Evolutionary conservation across 2,113 vertebrate genomes (phyloP), one percentile per base, ranked within the genome.

Genomic region (pig (Sus scrofa)): DNA sequence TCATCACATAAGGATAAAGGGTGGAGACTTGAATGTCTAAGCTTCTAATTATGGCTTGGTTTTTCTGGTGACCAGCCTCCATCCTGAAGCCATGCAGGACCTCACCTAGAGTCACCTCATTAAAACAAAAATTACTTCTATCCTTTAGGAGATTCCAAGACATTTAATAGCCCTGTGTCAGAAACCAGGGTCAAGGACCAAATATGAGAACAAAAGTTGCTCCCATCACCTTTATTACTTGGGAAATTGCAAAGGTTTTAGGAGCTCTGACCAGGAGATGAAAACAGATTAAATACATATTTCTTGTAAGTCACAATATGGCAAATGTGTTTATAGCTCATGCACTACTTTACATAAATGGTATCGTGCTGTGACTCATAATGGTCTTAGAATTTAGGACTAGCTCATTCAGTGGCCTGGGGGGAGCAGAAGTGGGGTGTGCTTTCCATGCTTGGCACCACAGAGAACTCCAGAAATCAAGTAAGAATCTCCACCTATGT

Each of bases 131-230:
- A 37, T 84, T 3, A 7, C 12, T 34, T 3, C 39, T 73, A 37
- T 74, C 30, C 50, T 32, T 30, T 62, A 54, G 32, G 24, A 84
- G 63, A 27, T 73, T 50, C 24, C 11, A 92, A 63, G 37, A 34
- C 15, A 74, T 74, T 73, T 63, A 52, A 68, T 39, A 30, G 0
- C 24, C 26, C 58, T 52, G 15, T 2, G 3, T 44, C 14, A 24
- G 34, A 26, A 79, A 58, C 50, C 1, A 39, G 7, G 19, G 50
- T 30, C 75, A 90, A 86, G 79, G 24, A 75, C 34, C 22, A 50
- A 65, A 84, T 34, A 73, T 89, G 67, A 74, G 30, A 67, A 50
- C 34, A 89, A 94, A 89, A 94, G 27, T 58, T 75, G 52, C 16
- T 89, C 58, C 44, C 37, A 75, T 19, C 15, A 83, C 34, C 22